phyloP scores from a whole-genome alignment of 2,888 invertebrate species.

The Stenodema calcarata region DNA sequence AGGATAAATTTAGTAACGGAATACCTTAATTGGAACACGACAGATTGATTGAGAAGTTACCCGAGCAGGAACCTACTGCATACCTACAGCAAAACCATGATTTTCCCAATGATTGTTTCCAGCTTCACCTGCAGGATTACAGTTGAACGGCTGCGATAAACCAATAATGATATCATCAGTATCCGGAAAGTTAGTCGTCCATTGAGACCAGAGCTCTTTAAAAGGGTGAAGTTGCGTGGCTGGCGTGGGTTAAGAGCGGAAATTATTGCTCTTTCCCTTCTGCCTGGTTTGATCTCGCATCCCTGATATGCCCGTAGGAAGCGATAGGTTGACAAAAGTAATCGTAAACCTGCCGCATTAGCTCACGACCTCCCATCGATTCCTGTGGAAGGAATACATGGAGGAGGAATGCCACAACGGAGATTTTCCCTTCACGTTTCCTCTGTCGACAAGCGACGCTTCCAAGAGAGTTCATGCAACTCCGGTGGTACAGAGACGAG shows the following conservation, averaged over 20 bases:
- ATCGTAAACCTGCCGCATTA: conserved; percentile 2
- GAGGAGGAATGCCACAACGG: background rate
- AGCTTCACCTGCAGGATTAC: background rate
- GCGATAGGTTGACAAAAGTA: conserved; percentile 2
- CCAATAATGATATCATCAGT: background rate
- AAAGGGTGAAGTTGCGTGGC: background rate
- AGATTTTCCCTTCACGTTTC: background rate
- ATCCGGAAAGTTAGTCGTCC: background rate
- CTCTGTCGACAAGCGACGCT: background rate
- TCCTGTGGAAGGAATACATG: background rate
- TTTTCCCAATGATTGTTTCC: background rate
- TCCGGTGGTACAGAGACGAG: background rate
- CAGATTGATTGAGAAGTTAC: too few relatives aligned
- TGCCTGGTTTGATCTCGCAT: conserved; percentile 2
- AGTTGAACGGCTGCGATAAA: background rate
- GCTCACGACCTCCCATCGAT: conserved; percentile 2
- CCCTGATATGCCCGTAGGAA: background rate
- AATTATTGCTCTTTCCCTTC: background rate
- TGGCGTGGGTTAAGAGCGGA: background rate
- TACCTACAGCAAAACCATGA: background rate
- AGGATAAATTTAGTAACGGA: too few relatives aligned
- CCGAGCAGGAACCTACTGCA: too few relatives aligned
- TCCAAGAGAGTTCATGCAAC: background rate
- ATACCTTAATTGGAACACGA: too few relatives aligned
- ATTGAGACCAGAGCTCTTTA: background rate